Percentiles rank a stretch among this genome's conserved stretches.
Conservation (phyloP, 2,797 vertebrate species). For the Poecilia picta region DNA sequence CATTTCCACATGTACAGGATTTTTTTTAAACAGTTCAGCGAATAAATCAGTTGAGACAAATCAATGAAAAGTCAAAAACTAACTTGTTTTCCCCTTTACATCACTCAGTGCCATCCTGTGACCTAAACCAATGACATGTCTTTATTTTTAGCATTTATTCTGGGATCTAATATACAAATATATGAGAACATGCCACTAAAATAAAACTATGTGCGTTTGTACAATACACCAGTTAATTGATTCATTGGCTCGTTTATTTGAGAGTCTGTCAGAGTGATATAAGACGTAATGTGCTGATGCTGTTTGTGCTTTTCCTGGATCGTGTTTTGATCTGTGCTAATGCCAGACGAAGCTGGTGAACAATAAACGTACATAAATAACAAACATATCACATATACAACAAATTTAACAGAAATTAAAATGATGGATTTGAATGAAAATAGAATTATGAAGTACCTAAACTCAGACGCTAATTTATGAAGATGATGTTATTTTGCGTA, state of each 20-base stretch:
- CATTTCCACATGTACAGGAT: slow-evolving; percentile 43
- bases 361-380: slow-evolving; percentile 4
- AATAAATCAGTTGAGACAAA: slow-evolving; percentile 52
- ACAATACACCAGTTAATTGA: slow-evolving; percentile 23
- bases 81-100: slow-evolving; percentile 35
- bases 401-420: slow-evolving; percentile 8
- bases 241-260: background rate
- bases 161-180: slow-evolving; percentile 30
- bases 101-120: slow-evolving; percentile 8
- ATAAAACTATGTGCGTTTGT: slow-evolving; percentile 21
- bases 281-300: background rate
- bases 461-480: background rate
- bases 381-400: slow-evolving; percentile 24
- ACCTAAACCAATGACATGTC: slow-evolving; percentile 26
- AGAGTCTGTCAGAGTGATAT: background rate
- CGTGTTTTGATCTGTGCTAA: background rate
- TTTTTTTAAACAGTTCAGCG: slow-evolving; percentile 46
- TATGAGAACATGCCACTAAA: slow-evolving; percentile 36
- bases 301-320: background rate
- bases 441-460: background rate
- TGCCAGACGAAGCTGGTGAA: slow-evolving; percentile 16
- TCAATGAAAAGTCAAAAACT: slow-evolving; percentile 59
- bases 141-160: slow-evolving; percentile 21
- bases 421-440: slow-evolving; percentile 12
- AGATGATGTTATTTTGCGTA: background rate